Conservation (phyloP, 1,140 invertebrate genomes). For the Homalodisca vitripennis region DNA sequence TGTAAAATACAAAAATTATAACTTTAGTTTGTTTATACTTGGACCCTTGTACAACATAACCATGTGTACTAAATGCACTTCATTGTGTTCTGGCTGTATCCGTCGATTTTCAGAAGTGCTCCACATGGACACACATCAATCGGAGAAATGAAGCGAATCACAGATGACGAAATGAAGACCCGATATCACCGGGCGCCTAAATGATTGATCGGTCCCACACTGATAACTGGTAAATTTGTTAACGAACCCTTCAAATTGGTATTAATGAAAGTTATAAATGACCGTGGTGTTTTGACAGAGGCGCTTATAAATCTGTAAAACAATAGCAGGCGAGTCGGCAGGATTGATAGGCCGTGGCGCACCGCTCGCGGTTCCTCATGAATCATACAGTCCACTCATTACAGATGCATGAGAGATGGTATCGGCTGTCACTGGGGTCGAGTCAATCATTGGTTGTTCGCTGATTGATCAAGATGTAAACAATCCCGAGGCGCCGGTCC, state of each 20-base stretch:
- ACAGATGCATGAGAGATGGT: slow-evolving; percentile 17
- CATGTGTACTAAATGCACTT: too few relatives aligned
- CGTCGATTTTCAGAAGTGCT: too few relatives aligned
- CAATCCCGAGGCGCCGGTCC: background rate
- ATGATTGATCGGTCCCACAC: background rate
- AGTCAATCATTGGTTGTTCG: slow-evolving; percentile 14
- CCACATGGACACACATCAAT: too few relatives aligned
- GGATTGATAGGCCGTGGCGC: too few relatives aligned
- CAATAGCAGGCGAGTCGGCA: background rate
- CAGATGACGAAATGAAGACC: too few relatives aligned
- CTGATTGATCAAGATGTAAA: slow-evolving; percentile 24
- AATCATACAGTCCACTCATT: slow-evolving; percentile 18
- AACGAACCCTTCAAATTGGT: slow-evolving; percentile 9
- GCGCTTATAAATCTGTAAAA: background rate
- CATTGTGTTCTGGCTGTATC: too few relatives aligned
- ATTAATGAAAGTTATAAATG: slow-evolving; percentile 25
- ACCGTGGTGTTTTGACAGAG: slow-evolving; percentile 16
- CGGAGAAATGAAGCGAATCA: too few relatives aligned
- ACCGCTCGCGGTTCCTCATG: background rate
- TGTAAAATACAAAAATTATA: too few relatives aligned
- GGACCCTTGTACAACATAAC: too few relatives aligned
- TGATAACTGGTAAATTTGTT: slow-evolving; percentile 16
- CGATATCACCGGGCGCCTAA: background rate
- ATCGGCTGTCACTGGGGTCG: slow-evolving; percentile 10
- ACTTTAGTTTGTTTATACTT: too few relatives aligned